Conservation (phyloP, 2,888 invertebrate species). For the Limenitis camilla region DNA sequence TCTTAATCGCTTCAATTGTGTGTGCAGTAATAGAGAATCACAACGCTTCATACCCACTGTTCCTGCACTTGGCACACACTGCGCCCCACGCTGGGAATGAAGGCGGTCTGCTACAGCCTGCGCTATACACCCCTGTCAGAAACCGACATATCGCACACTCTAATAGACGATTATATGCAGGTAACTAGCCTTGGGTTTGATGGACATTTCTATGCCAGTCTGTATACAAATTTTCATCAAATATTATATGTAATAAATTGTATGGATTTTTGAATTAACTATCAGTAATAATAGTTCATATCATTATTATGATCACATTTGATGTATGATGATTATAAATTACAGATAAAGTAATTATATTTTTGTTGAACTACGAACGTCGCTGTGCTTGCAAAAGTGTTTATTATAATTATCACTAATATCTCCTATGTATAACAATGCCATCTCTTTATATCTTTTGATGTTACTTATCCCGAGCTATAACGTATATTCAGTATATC, state of each 20-base stretch:
- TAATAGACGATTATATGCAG: constrained; percentile 82
- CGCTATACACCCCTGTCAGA: constrained; percentile 77
- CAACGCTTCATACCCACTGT: constrained; percentile 78
- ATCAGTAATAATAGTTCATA: too few relatives aligned
- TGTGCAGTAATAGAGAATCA: constrained; percentile 75
- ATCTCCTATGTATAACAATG: too few relatives aligned
- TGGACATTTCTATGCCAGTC: background rate
- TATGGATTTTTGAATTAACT: too few relatives aligned
- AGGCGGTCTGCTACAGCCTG: constrained; percentile 82
- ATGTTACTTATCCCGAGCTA: too few relatives aligned
- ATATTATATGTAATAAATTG: background rate
- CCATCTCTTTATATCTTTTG: too few relatives aligned
- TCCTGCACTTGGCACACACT: constrained; percentile 86
- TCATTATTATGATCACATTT: too few relatives aligned
- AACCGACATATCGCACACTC: constrained; percentile 81
- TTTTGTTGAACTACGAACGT: too few relatives aligned
- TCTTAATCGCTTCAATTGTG: background rate
- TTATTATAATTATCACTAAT: too few relatives aligned
- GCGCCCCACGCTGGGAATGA: constrained; percentile 87
- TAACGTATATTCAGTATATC: too few relatives aligned
- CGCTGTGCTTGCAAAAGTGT: too few relatives aligned
- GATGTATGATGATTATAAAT: too few relatives aligned
- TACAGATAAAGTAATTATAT: too few relatives aligned
- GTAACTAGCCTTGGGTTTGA: constrained; percentile 58
- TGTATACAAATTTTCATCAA: background rate